A percentile compares a stretch with the other conserved stretches of the same genome.
Evolutionary conservation across 2,888 invertebrate genomes (phyloP).

Genomic region (Hirtodrosophila trivittata): DNA sequence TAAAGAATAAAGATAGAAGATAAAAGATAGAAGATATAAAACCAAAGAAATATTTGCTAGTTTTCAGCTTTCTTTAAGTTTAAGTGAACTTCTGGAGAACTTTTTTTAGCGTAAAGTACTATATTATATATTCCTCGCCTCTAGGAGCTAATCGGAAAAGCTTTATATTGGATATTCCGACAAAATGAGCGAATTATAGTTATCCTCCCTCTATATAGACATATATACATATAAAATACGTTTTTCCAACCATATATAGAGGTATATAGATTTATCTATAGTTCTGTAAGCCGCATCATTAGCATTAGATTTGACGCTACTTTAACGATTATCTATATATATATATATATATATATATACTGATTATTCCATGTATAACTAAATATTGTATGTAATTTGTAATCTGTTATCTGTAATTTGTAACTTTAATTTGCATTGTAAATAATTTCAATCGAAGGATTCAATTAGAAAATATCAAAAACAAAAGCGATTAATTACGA

Average conservation of each 20-base stretch:
- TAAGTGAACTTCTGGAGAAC: too few relatives aligned
- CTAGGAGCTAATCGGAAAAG: too few relatives aligned
- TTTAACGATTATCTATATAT: slow-evolving; percentile 42
- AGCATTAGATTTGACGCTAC: slow-evolving; percentile 55
- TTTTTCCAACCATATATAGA: slow-evolving; percentile 24
- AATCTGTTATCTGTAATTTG: slow-evolving; percentile 40
- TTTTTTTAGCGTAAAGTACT: too few relatives aligned
- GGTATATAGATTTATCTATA: slow-evolving; percentile 14
- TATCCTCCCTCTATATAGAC: too few relatives aligned
- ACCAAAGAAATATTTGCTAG: too few relatives aligned
- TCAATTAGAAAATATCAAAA: slow-evolving; percentile 54
- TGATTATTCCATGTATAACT: slow-evolving; percentile 14
- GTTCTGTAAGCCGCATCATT: slow-evolving; percentile 39
- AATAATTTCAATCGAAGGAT: slow-evolving; percentile 51
- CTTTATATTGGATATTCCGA: too few relatives aligned
- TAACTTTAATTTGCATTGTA: slow-evolving; percentile 56
- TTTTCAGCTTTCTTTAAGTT: too few relatives aligned
- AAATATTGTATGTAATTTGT: slow-evolving; percentile 36
- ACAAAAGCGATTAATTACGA: not conserved
- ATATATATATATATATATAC: slow-evolving; percentile 4
- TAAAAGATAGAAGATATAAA: too few relatives aligned
- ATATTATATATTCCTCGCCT: too few relatives aligned
- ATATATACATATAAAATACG: too few relatives aligned
- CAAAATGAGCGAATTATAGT: too few relatives aligned
- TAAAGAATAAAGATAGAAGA: too few relatives aligned